Evolutionary conservation across 2,888 invertebrate genomes (phyloP), one percentile per base, ranked within the genome.

Genomic region (Cephus runcator): DNA sequence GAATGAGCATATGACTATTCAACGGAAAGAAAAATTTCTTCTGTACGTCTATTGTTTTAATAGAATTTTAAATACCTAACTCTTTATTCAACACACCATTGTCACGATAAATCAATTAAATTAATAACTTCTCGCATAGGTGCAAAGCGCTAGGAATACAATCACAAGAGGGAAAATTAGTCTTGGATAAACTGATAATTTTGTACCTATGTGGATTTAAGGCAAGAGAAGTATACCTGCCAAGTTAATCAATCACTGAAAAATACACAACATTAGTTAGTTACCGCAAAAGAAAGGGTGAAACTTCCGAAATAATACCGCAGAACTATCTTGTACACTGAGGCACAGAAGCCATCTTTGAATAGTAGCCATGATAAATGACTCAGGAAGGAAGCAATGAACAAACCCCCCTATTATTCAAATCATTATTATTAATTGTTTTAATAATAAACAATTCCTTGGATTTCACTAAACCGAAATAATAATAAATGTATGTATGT

Each of bases 191-290:
- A 56, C 9, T 56, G 23, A 56, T 56, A 56, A 56, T 56, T 56
- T 15, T 56, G 23, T 2, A 56, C 56, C 56, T 56, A 56, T 56
- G 9, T 56, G 56, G 56, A 56, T 56, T 56, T 56, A 56, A 56
- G 56, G 23, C 71, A 71, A 71, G 33, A 33, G 23, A 31, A 9
- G 34, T 71, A 34, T 71, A 33, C 71, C 71, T 71, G 71, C 33
- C 71, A 34, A 6, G 71, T 71, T 34, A 71, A 71, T 71, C 33
- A 71, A 71, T 71, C 71, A 71, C 71, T 56, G 34, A 71, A 31
- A 30, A 71, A 71, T 71, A 71, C 33, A 71, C 71, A 71, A 71
- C 30, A 34, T 71, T 34, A 23, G 31, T 71, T 71, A 71, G 34
- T 71, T 71, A 71, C 71, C 71, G 31, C 31, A 34, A 71, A 56